Conservation (phyloP, 2,113 vertebrate species). For the Catharus fuscescens region DNA sequence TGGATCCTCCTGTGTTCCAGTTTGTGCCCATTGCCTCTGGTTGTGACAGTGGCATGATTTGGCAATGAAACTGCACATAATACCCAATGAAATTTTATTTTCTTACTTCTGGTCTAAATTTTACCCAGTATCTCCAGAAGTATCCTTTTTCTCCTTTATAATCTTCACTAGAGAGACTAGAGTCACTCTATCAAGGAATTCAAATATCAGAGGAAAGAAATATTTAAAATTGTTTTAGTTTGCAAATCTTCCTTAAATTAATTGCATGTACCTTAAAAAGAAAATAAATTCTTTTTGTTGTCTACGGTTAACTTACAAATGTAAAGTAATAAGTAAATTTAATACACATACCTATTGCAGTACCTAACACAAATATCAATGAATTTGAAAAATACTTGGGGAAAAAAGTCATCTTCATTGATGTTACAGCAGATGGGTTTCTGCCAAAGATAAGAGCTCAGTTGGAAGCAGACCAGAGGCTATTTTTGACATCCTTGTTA, state of each 20-base stretch:
- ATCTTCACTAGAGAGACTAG: not conserved
- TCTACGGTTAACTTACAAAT: not conserved
- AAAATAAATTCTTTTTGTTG: not conserved
- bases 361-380: constrained; percentile 18
- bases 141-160: not conserved
- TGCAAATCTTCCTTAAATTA: not conserved
- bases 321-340: not conserved
- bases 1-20: not conserved
- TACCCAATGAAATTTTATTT: not conserved
- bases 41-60: not conserved
- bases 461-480: constrained; percentile 58
- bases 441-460: constrained; percentile 49
- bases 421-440: constrained; percentile 65
- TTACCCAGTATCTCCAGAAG: not conserved
- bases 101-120: not conserved
- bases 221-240: not conserved
- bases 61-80: not conserved
- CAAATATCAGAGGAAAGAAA: not conserved
- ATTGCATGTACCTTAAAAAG: not conserved
- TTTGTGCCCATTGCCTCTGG: not conserved
- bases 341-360: not conserved
- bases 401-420: constrained; percentile 32
- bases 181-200: not conserved
- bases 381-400: constrained; percentile 21
- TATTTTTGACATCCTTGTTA: constrained; percentile 61